Conservation (phyloP, 2,888 invertebrate species). For the Parnassius orleans region DNA sequence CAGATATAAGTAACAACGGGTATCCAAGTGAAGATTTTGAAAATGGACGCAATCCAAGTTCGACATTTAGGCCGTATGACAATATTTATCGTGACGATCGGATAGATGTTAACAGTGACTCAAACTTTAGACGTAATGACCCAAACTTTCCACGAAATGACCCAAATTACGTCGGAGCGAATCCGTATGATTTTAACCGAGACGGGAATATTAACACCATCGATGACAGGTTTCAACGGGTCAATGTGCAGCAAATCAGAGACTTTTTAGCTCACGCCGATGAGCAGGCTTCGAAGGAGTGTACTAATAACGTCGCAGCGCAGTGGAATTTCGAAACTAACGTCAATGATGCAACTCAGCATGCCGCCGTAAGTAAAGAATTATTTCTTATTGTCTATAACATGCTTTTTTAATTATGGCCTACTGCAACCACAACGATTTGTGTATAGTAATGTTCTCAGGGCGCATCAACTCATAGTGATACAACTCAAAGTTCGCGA, state of each 20-base stretch:
- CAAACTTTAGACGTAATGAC: constrained; percentile 71
- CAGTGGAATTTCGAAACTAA: constrained; percentile 95
- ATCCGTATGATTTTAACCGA: constrained; percentile 68
- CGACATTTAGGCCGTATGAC: constrained; percentile 52
- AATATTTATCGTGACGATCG: constrained; percentile 64
- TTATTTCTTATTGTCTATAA: constrained; percentile 23
- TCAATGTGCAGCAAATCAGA: constrained; percentile 71
- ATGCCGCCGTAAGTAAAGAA: constrained; percentile 87
- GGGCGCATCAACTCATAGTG: too few relatives aligned
- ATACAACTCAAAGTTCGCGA: too few relatives aligned
- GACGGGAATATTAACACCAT: constrained; percentile 59
- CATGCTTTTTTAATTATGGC: constrained; percentile 8
- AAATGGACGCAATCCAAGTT: constrained; percentile 55
- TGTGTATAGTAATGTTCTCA: too few relatives aligned
- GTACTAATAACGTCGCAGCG: constrained; percentile 91
- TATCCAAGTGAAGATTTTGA: constrained; percentile 62
- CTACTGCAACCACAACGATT: background rate
- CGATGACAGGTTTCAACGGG: constrained; percentile 67
- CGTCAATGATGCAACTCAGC: constrained; percentile 90
- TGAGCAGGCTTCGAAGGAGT: constrained; percentile 88
- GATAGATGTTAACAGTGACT: constrained; percentile 71
- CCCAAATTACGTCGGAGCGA: constrained; percentile 66
- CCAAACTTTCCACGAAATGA: constrained; percentile 75
- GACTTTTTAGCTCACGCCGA: constrained; percentile 86
- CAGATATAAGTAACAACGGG: constrained; percentile 73